These are phyloP conservation scores for Cephus rjabovi DNA, from an alignment of 2,888 invertebrate genomes.

Conservation along the genomic window DNA sequence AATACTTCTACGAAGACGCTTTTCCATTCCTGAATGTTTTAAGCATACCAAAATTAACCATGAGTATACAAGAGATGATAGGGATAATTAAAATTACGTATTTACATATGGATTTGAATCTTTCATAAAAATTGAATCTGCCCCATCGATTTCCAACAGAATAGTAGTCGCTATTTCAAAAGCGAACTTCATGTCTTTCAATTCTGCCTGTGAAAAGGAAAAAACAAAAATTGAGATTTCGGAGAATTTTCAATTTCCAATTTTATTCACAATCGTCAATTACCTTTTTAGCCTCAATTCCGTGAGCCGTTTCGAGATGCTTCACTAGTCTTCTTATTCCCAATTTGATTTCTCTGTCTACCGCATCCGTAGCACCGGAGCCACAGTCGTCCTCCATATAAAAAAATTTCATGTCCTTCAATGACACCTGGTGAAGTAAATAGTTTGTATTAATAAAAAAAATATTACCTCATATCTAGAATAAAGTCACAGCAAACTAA, in stretches of 20 bases:
- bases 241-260: background rate
- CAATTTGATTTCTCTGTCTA: conserved; percentile 72
- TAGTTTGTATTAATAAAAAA: background rate
- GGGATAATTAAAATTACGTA: background rate
- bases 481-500: background rate
- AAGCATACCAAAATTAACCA: conserved; percentile 15
- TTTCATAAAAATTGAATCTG: conserved; percentile 75
- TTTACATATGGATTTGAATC: conserved; percentile 69
- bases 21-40: conserved; percentile 68
- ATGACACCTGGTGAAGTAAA: conserved; percentile 68
- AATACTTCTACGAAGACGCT: conserved; percentile 75
- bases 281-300: conserved; percentile 72
- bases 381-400: conserved; percentile 84
- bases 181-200: conserved; percentile 75
- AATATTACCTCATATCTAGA: background rate
- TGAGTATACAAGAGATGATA: background rate
- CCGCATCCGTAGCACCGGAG: conserved; percentile 72
- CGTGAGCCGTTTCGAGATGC: conserved; percentile 70
- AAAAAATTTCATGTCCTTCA: conserved; percentile 78
- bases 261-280: background rate
- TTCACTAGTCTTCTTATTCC: conserved; percentile 71
- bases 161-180: conserved; percentile 73
- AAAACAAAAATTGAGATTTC: background rate
- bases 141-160: conserved; percentile 73
- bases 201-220: conserved; percentile 68